phyloP scores from a whole-genome alignment of 2,888 invertebrate species.

The Orchesellides sinensis region DNA sequence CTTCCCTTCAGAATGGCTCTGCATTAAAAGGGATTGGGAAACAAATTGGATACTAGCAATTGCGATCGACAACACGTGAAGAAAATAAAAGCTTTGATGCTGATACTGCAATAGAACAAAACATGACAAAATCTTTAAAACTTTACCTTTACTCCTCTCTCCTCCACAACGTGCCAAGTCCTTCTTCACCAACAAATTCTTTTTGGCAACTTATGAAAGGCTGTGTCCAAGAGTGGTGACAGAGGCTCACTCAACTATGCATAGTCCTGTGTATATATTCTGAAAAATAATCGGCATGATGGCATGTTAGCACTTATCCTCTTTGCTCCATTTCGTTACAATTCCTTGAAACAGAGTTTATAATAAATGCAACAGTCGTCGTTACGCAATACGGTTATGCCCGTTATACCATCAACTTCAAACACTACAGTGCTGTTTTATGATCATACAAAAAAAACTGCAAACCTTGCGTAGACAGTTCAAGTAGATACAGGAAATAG shows the following conservation, averaged over 20 bases:
- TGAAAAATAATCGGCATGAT: conserved; percentile 25
- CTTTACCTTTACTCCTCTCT: conserved; percentile 14
- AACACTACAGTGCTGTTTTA: conserved; percentile 16
- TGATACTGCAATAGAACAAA: not conserved
- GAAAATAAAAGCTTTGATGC: conserved; percentile 1
- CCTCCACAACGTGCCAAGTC: conserved; percentile 8
- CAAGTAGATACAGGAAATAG: too few species aligned
- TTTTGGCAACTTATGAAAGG: conserved; percentile 10
- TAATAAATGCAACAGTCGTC: conserved; percentile 12
- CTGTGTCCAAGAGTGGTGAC: not conserved
- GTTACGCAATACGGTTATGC: not conserved
- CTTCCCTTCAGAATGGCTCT: not conserved
- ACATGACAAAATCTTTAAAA: conserved; percentile 16
- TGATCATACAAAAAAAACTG: conserved; percentile 14
- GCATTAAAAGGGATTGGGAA: conserved; percentile 41
- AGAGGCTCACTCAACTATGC: conserved; percentile 35
- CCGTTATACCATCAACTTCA: not conserved
- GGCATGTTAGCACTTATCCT: conserved; percentile 51
- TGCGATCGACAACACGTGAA: conserved; percentile 22
- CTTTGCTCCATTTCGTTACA: conserved; percentile 17
- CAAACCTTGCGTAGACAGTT: too few species aligned
- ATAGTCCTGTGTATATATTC: not conserved
- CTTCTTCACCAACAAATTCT: conserved; percentile 11
- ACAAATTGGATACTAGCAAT: conserved; percentile 46
- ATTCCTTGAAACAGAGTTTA: not conserved